A percentile compares a stretch with the other conserved stretches of the same genome.
Evolutionary conservation across 2,888 invertebrate genomes (phyloP).

Genomic region (Philereme vetulata): DNA sequence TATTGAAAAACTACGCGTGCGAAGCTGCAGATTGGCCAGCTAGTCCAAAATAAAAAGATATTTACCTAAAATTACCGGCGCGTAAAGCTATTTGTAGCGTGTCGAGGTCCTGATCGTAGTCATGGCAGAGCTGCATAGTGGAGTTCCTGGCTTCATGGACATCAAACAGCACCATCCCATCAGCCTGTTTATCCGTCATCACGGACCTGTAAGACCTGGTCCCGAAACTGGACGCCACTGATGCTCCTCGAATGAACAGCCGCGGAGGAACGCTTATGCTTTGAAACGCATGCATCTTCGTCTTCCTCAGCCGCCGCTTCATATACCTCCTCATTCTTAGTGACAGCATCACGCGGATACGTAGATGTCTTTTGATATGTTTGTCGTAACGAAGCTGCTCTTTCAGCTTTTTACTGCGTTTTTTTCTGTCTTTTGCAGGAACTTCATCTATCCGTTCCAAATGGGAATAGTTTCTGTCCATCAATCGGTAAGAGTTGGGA

Average conservation of each 20-base stretch:
- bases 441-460: conserved; percentile 74
- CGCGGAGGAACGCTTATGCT: conserved; percentile 66
- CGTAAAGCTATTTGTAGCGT: conserved; percentile 76
- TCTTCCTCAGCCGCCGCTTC: conserved; percentile 65
- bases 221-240: conserved; percentile 70
- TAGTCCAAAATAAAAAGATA: conserved; percentile 25
- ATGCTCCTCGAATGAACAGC: conserved; percentile 63
- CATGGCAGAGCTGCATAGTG: conserved; percentile 76
- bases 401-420: conserved; percentile 66
- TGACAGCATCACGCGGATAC: conserved; percentile 87
- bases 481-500: conserved; percentile 52
- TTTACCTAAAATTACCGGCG: conserved; percentile 82
- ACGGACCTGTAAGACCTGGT: conserved; percentile 73
- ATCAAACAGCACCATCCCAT: conserved; percentile 75
- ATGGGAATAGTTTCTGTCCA: conserved; percentile 54
- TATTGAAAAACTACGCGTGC: too few relatives aligned
- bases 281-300: conserved; percentile 49
- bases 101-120: conserved; percentile 76
- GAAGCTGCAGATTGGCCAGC: too few relatives aligned
- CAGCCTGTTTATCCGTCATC: conserved; percentile 69
- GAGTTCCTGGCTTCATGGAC: conserved; percentile 77
- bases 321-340: conserved; percentile 84
- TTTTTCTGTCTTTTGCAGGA: conserved; percentile 61
- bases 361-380: conserved; percentile 85
- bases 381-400: conserved; percentile 82